These are phyloP conservation scores for Plemyria rubiginata DNA, from an alignment of 2,888 invertebrate genomes.

Conservation along the genomic window DNA sequence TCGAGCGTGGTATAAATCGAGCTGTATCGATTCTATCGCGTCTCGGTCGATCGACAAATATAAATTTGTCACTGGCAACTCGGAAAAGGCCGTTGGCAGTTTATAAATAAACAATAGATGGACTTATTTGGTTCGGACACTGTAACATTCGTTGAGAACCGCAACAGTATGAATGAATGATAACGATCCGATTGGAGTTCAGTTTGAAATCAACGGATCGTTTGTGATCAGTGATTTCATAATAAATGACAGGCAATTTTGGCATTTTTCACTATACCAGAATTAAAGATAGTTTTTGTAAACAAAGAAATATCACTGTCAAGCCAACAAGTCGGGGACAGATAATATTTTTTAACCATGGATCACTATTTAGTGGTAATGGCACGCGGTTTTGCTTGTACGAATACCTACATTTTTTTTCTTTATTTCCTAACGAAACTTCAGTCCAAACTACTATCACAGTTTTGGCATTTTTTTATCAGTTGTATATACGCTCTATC, in stretches of 20 bases:
- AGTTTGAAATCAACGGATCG: background rate
- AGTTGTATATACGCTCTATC: too few relatives aligned
- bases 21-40: conserved; percentile 79
- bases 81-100: conserved; percentile 69
- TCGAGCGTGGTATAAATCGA: conserved; percentile 76
- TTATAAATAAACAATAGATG: conserved; percentile 83
- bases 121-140: conserved; percentile 69
- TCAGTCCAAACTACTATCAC: too few relatives aligned
- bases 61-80: conserved; percentile 81
- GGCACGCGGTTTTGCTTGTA: too few relatives aligned
- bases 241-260: background rate
- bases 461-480: too few relatives aligned
- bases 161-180: conserved; percentile 63
- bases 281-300: too few relatives aligned
- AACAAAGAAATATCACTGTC: too few relatives aligned
- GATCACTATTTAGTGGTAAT: too few relatives aligned
- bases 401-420: too few relatives aligned
- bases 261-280: too few relatives aligned
- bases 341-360: too few relatives aligned
- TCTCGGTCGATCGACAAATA: conserved; percentile 78
- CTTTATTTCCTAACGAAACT: too few relatives aligned
- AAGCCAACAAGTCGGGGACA: too few relatives aligned
- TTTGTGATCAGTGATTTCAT: background rate
- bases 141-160: conserved; percentile 72
- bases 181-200: conserved; percentile 42